phyloP scores from a whole-genome alignment of 2,113 vertebrate genomes.

The Saimiri boliviensis region DNA sequence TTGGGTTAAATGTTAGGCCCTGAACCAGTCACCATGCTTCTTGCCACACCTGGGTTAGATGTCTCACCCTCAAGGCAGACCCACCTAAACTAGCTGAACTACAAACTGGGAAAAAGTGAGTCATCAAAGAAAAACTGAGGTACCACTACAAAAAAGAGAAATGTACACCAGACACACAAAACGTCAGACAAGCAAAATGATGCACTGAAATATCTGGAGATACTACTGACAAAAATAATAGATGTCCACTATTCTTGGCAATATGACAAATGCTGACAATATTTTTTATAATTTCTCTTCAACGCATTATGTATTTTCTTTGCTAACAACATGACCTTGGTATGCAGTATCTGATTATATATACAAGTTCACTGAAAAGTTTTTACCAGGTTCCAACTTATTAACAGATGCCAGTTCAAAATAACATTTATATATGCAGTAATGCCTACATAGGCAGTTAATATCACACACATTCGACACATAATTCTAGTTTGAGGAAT shows the following conservation, averaged over 20 bases:
- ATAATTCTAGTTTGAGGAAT: background rate
- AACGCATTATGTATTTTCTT: background rate
- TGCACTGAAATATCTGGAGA: too few relatives aligned
- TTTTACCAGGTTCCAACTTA: constrained; percentile 6
- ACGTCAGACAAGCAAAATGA: too few relatives aligned
- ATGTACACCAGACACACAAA: background rate
- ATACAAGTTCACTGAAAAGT: background rate
- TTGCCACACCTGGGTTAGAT: background rate
- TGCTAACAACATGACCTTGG: background rate
- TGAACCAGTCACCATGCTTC: background rate
- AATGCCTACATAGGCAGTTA: background rate
- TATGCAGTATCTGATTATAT: background rate
- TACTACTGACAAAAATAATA: background rate
- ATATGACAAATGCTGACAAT: background rate
- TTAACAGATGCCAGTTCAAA: background rate
- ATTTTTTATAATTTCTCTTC: background rate
- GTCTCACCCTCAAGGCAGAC: background rate
- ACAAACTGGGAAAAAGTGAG: background rate
- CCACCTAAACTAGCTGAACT: background rate
- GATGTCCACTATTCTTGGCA: background rate
- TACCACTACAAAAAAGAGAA: background rate
- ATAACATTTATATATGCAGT: background rate
- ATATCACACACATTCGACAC: background rate
- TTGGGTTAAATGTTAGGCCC: background rate
- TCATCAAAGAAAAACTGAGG: background rate